These are phyloP conservation scores for Dipodomys merriami DNA, from an alignment of 2,113 vertebrate genomes.

Conservation along the genomic window DNA sequence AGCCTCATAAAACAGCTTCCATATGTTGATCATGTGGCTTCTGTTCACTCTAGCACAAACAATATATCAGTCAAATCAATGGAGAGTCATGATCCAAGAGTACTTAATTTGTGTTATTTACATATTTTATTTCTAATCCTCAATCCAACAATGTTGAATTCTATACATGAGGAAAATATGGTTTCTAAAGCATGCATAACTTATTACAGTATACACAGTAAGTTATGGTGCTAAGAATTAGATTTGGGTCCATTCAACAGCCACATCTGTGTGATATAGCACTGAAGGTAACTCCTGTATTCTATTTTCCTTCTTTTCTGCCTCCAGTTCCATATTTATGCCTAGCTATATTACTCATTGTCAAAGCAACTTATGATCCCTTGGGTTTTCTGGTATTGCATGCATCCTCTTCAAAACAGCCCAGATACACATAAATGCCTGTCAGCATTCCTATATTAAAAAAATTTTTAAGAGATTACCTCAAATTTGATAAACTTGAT, in stretches of 20 bases:
- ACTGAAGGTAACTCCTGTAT: not conserved
- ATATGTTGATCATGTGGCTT: not conserved
- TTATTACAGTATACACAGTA: not conserved
- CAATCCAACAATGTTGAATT: not conserved
- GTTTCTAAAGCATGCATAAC: not conserved
- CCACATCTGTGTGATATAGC: not conserved
- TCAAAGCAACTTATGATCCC: not conserved
- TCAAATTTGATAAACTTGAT: slow-evolving; percentile 53
- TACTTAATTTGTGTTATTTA: not conserved
- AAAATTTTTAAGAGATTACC: not conserved
- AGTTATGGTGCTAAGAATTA: not conserved
- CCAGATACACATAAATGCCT: not conserved
- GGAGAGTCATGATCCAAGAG: fast-evolving
- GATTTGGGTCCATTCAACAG: not conserved
- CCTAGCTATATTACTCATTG: not conserved
- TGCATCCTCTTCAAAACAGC: slow-evolving; percentile 18
- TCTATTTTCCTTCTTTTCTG: not conserved
- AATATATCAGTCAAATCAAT: not conserved
- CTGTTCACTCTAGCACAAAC: not conserved
- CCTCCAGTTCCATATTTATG: not conserved
- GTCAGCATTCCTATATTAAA: not conserved
- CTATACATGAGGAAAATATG: slow-evolving; percentile 16
- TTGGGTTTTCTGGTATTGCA: not conserved
- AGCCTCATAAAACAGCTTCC: not conserved
- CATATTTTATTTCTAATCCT: not conserved